Conservation (phyloP, 2,113 vertebrate genomes). For the Odocoileus hemionus region DNA sequence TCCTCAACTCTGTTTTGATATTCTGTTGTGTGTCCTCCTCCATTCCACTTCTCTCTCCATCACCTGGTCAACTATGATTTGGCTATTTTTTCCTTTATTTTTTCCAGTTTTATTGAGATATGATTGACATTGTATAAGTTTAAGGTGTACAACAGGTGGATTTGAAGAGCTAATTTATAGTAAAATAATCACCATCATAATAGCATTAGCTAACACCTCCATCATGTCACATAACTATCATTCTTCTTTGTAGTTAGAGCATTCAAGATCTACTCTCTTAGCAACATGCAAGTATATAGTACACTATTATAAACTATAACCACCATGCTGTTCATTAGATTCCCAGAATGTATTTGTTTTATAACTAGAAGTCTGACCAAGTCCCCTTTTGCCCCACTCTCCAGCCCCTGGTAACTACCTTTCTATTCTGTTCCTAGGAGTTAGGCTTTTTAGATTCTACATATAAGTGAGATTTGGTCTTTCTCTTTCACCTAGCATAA, state of each 20-base stretch:
- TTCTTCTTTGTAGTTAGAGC: background rate
- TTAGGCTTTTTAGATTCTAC: background rate
- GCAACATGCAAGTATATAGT: background rate
- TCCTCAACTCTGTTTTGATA: background rate
- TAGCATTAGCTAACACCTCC: background rate
- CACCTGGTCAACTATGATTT: background rate
- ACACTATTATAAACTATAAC: background rate
- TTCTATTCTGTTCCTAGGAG: background rate
- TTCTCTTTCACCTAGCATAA: background rate
- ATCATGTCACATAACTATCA: background rate
- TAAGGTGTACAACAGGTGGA: background rate
- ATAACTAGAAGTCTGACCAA: background rate
- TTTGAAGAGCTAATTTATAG: background rate
- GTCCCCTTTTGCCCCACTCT: background rate
- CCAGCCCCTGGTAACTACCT: background rate
- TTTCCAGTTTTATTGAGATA: background rate
- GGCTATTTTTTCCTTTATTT: background rate
- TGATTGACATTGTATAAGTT: background rate
- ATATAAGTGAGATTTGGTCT: background rate
- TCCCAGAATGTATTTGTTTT: background rate
- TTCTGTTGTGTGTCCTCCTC: background rate
- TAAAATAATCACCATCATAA: background rate
- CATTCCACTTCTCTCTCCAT: background rate
- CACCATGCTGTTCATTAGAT: background rate
- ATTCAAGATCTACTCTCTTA: background rate